Conservation (phyloP, 2,113 vertebrate genomes). For the Tragelaphus buxtoni region DNA sequence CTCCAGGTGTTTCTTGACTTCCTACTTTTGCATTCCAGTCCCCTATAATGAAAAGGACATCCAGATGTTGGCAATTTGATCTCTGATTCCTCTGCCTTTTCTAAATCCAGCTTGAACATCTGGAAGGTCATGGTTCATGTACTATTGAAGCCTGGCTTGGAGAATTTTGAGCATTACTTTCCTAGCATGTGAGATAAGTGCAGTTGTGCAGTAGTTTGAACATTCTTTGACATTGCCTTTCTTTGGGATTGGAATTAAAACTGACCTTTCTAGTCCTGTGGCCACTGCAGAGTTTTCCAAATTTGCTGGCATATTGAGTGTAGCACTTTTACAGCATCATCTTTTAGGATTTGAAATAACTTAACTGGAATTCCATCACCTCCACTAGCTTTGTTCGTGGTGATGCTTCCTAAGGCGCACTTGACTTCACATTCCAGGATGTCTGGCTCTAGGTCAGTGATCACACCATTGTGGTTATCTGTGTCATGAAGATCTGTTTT, state of each 20-base stretch:
- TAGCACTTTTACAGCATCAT: neutral
- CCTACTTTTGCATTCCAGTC: too few relatives aligned
- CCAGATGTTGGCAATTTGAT: neutral
- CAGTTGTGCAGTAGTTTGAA: neutral
- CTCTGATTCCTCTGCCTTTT: too few relatives aligned
- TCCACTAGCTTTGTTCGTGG: neutral
- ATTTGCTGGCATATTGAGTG: neutral
- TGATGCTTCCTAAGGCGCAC: neutral
- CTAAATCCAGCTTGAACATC: too few relatives aligned
- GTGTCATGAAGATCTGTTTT: neutral
- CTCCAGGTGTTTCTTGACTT: too few relatives aligned
- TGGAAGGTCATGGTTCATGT: neutral
- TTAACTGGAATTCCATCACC: neutral
- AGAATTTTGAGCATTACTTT: neutral
- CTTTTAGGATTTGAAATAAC: neutral
- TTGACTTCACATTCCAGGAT: neutral
- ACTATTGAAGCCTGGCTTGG: neutral
- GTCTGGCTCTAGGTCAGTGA: neutral
- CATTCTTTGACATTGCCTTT: neutral
- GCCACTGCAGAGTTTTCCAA: neutral
- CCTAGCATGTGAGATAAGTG: neutral
- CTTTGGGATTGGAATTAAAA: neutral
- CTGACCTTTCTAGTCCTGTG: neutral
- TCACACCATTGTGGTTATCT: neutral
- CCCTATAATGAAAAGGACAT: too few relatives aligned